Evolutionary conservation across 2,888 invertebrate species (phyloP).

Genomic region (Cybosia mesomella): DNA sequence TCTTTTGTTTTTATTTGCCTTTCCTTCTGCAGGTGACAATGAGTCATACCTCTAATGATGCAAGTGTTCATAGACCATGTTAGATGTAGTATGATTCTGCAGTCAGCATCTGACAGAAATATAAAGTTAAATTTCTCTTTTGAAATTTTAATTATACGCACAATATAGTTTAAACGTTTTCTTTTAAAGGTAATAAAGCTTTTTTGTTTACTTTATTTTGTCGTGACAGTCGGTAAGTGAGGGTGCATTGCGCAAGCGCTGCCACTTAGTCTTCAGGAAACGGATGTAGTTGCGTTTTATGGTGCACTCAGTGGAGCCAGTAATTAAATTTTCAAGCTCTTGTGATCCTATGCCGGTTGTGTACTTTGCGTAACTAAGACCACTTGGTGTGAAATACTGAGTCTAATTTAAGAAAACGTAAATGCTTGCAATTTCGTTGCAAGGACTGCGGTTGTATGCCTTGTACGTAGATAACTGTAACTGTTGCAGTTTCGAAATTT

Average conservation of each 20-base stretch:
- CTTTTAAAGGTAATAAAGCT: no score
- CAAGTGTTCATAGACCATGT: no score
- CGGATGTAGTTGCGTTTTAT: constrained; percentile 67
- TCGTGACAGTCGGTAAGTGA: constrained; percentile 44
- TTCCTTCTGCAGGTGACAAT: no score
- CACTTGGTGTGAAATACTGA: constrained; percentile 59
- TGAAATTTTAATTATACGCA: no score
- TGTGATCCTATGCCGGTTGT: constrained; percentile 58
- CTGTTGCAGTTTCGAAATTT: neutral
- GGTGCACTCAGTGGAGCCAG: constrained; percentile 52
- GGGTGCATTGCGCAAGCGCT: constrained; percentile 38
- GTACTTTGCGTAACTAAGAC: constrained; percentile 55
- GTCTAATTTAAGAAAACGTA: constrained; percentile 38
- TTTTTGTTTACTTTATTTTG: neutral
- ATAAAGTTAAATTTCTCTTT: no score
- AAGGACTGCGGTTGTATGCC: constrained; percentile 6
- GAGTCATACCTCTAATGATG: no score
- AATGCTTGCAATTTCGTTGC: neutral
- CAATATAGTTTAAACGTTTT: neutral
- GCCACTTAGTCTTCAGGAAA: constrained; percentile 66
- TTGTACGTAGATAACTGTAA: constrained; percentile 2
- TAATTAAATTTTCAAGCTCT: constrained; percentile 62
- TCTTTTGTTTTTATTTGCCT: no score
- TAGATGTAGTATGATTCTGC: no score
- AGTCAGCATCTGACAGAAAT: no score